Conservation (phyloP, 2,113 vertebrate genomes). For the Craseonycteris thonglongyai region DNA sequence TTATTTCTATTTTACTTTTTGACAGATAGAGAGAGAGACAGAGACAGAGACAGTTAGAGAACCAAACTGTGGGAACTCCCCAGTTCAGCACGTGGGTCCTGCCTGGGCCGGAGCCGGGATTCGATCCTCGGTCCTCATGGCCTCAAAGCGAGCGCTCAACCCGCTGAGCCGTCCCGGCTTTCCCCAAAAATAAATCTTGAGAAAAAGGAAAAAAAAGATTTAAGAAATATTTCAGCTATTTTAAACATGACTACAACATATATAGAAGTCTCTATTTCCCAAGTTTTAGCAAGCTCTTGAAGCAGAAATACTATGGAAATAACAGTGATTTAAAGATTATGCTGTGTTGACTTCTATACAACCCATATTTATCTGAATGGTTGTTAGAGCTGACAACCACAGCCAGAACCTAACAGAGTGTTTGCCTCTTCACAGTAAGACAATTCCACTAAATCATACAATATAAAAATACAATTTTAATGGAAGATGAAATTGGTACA, state of each 20-base stretch:
- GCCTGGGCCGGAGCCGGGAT: no score
- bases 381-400: conserved; percentile 1
- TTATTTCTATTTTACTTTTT: no score
- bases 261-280: not conserved
- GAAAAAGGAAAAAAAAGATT: not conserved
- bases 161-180: no score
- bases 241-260: not conserved
- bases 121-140: no score
- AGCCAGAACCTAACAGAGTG: not conserved
- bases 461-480: not conserved
- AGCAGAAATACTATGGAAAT: not conserved
- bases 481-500: not conserved
- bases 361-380: not conserved
- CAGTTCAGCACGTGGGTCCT: no score
- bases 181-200: no score
- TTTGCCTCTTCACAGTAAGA: not conserved
- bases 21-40: no score
- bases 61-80: no score
- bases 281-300: not conserved
- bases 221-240: not conserved
- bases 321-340: conserved; percentile 9
- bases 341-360: not conserved
- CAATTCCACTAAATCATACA: not conserved
- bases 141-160: no score
- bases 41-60: no score